Conservation (phyloP, 1,140 invertebrate species). For the Bombus sylvicola region DNA sequence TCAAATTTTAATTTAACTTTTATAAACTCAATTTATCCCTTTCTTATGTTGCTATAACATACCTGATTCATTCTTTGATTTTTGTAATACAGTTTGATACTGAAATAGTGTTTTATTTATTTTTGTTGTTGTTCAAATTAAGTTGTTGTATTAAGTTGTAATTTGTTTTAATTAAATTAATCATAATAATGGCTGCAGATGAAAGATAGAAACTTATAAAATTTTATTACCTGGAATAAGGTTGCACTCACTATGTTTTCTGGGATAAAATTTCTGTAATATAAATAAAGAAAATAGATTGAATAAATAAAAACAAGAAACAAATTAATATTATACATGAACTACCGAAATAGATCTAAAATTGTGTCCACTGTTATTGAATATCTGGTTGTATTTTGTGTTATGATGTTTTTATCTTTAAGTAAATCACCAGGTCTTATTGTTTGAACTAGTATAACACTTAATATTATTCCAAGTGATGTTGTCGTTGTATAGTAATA, state of each 20-base stretch:
- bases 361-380: conserved; percentile 87
- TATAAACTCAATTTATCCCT: not conserved
- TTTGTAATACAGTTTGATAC: conserved; percentile 76
- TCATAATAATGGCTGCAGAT: not conserved
- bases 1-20: conserved; percentile 6
- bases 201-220: not conserved
- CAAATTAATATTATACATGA: not conserved
- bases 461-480: conserved; percentile 84
- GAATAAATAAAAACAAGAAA: not conserved
- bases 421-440: conserved; percentile 84
- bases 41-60: conserved; percentile 7
- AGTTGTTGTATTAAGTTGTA: not conserved
- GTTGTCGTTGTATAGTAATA: conserved; percentile 88
- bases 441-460: conserved; percentile 85
- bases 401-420: conserved; percentile 43
- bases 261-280: conserved; percentile 86
- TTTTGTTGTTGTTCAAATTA: conserved; percentile 4
- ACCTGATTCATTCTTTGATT: conserved; percentile 60
- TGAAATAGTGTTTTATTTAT: conserved; percentile 58
- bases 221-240: conserved; percentile 79
- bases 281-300: conserved; percentile 30
- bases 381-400: conserved; percentile 65
- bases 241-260: conserved; percentile 87
- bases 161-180: not conserved
- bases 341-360: conserved; percentile 88